phyloP scores from a whole-genome alignment of 2,888 invertebrate genomes.

The Terebella lapidaria region DNA sequence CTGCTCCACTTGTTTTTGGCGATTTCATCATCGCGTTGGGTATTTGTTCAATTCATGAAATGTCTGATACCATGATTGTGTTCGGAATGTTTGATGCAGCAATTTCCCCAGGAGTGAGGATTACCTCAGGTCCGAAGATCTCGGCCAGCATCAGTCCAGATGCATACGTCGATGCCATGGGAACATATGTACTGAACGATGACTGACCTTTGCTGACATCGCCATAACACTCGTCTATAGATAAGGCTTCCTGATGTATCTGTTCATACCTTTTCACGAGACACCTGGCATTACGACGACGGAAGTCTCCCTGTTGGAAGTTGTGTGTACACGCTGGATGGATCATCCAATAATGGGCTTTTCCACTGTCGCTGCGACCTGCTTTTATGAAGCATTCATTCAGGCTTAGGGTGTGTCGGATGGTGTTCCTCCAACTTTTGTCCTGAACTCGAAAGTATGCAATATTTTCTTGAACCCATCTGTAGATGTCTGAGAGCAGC shows the following conservation, averaged over 20 bases:
- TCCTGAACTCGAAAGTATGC: constrained; percentile 20
- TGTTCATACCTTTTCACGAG: neutral
- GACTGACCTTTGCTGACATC: neutral
- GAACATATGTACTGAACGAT: neutral
- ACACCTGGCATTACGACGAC: constrained; percentile 34
- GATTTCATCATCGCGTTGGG: too few relatives aligned
- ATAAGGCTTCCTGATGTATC: neutral
- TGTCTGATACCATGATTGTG: too few relatives aligned
- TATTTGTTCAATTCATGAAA: too few relatives aligned
- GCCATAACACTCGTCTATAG: neutral
- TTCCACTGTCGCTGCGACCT: constrained; percentile 41
- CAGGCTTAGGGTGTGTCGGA: constrained; percentile 26
- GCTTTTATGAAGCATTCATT: constrained; percentile 28
- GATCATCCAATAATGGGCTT: constrained; percentile 47
- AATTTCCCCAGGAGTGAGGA: neutral
- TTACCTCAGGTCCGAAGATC: neutral
- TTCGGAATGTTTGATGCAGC: too few relatives aligned
- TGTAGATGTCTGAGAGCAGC: constrained; percentile 22
- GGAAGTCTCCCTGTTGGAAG: constrained; percentile 46
- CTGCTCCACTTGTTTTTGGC: too few relatives aligned
- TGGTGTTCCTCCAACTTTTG: constrained; percentile 24
- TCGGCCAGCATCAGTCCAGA: neutral
- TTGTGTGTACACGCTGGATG: constrained; percentile 48
- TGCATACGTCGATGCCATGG: neutral
- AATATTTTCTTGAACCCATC: constrained; percentile 20